phyloP scores from a whole-genome alignment of 2,113 vertebrate species.

The Ochotona princeps region DNA sequence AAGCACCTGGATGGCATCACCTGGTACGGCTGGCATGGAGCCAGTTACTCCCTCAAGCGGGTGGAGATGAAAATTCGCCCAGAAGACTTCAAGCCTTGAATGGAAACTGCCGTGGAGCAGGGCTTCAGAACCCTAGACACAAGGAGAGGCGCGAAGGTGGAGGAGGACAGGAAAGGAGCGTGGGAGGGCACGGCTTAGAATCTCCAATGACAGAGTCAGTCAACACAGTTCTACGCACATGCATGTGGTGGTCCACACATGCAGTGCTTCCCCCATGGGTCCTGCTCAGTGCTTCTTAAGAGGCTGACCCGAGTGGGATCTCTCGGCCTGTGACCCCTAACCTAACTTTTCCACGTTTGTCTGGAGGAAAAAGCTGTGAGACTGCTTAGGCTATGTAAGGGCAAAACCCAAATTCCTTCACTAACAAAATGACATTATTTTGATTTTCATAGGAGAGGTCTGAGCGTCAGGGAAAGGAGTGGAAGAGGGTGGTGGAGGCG shows the following conservation, averaged over 20 bases:
- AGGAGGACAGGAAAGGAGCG: neutral
- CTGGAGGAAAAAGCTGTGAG: neutral
- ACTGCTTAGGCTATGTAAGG: neutral
- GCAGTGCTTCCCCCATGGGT: neutral
- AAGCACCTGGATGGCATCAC: slow-evolving; percentile 94
- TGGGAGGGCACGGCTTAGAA: neutral
- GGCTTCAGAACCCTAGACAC: neutral
- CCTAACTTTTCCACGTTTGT: neutral
- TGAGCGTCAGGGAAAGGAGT: neutral
- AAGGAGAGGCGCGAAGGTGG: slow-evolving; percentile 8
- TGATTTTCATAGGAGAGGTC: neutral
- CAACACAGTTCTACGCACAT: neutral
- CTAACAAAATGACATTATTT: neutral
- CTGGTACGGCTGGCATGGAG: slow-evolving; percentile 97
- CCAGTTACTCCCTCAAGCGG: slow-evolving; percentile 94
- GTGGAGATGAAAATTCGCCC: slow-evolving; percentile 98
- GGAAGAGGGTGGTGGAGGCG: neutral
- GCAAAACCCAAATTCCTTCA: neutral
- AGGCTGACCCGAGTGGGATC: neutral
- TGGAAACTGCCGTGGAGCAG: neutral
- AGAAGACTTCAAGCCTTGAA: slow-evolving; percentile 88
- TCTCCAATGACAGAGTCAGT: neutral
- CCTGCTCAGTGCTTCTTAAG: slow-evolving; percentile 29
- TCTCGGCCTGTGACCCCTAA: neutral
- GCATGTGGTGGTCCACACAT: neutral